phyloP scores from a whole-genome alignment of 2,113 vertebrate genomes.

The Lophotis ruficrista region DNA sequence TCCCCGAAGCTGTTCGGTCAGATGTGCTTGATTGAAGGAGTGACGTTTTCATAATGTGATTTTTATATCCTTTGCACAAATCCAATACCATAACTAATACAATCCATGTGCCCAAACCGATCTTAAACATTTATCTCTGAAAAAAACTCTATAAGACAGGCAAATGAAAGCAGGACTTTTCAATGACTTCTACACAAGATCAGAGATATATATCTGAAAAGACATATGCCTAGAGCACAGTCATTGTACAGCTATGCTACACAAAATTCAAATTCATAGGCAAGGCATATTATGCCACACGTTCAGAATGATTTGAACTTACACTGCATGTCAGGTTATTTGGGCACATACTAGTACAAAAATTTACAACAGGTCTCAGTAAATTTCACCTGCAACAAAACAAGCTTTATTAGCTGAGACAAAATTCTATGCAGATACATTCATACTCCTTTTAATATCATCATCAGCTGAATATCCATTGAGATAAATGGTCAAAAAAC shows the following conservation, averaged over 20 bases:
- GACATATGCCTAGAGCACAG: not conserved
- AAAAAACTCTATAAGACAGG: not conserved
- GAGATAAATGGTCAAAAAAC: not conserved
- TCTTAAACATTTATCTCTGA: not conserved
- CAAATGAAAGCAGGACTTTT: not conserved
- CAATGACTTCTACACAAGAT: not conserved
- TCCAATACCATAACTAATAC: not conserved
- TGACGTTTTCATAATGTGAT: not conserved
- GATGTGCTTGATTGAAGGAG: not conserved
- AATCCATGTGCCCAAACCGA: not conserved
- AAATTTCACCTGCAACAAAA: not conserved
- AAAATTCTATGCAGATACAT: not conserved
- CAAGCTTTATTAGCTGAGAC: not conserved
- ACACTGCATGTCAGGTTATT: not conserved
- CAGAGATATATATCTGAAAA: not conserved
- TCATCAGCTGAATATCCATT: not conserved
- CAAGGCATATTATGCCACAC: not conserved
- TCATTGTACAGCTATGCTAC: not conserved
- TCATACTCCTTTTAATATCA: not conserved
- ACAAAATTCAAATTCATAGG: not conserved
- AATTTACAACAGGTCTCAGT: not conserved
- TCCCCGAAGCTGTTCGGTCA: not conserved
- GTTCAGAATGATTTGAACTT: not conserved
- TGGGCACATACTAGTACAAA: not conserved
- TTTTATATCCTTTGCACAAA: not conserved